Conservation (phyloP, 2,797 vertebrate genomes). For the Pampus argenteus region DNA sequence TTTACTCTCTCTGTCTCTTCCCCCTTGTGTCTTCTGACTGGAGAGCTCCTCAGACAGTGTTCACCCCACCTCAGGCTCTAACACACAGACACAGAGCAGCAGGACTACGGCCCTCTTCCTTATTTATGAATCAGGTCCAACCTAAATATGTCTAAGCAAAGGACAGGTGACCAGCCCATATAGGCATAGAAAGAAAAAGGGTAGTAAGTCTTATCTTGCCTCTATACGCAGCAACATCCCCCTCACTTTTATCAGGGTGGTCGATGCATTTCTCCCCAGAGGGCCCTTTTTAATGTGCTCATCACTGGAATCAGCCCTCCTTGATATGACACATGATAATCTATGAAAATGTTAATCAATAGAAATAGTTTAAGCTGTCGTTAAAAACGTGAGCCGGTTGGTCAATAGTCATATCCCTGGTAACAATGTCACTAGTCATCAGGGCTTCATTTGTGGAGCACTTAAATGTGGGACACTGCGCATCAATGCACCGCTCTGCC, state of each 20-base stretch:
- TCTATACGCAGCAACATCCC: constrained; percentile 58
- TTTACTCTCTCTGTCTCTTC: constrained; percentile 72
- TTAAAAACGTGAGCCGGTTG: constrained; percentile 90
- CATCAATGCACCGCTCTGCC: constrained; percentile 92
- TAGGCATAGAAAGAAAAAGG: constrained; percentile 72
- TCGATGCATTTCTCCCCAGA: constrained; percentile 86
- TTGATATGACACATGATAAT: constrained; percentile 99
- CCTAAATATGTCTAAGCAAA: constrained; percentile 89
- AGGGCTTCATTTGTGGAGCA: constrained; percentile 95
- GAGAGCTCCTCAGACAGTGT: constrained; percentile 79
- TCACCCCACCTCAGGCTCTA: constrained; percentile 77
- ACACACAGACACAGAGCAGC: constrained; percentile 68
- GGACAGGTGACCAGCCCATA: constrained; percentile 90
- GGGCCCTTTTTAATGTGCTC: constrained; percentile 93
- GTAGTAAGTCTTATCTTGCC: constrained; percentile 34
- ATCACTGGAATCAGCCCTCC: constrained; percentile 89
- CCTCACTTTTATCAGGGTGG: constrained; percentile 77
- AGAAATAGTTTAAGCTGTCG: constrained; percentile 99
- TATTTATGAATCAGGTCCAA: constrained; percentile 95
- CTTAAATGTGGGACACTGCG: constrained; percentile 97
- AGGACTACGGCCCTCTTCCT: constrained; percentile 75
- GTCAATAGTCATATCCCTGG: constrained; percentile 96
- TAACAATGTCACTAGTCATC: constrained; percentile 99
- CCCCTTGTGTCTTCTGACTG: constrained; percentile 74
- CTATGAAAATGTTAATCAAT: constrained; percentile 99